Evolutionary conservation across 2,888 invertebrate species (phyloP).

Genomic region (Caenorhabditis sp.): DNA sequence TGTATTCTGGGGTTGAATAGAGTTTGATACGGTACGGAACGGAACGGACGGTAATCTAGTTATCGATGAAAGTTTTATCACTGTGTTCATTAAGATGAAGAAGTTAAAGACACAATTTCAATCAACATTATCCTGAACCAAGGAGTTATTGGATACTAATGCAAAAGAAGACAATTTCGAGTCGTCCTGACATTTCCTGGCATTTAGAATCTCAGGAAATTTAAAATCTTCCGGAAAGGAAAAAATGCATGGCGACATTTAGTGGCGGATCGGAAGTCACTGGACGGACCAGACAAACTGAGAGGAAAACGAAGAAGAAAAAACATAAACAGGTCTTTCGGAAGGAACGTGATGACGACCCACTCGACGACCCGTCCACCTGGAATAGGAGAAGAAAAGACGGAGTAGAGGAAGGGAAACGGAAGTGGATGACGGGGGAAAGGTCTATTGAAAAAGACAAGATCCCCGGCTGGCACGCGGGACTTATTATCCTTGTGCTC

Average conservation of each 20-base stretch:
- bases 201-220: neutral
- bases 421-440: slow-evolving; percentile 32
- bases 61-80: too few species aligned
- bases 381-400: slow-evolving; percentile 38
- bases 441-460: slow-evolving; percentile 39
- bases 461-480: slow-evolving; percentile 42
- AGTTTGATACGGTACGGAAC: neutral
- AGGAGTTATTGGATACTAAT: too few species aligned
- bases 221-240: slow-evolving; percentile 14
- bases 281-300: neutral
- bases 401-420: slow-evolving; percentile 6
- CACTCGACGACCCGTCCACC: slow-evolving; percentile 44
- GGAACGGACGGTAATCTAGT: too few species aligned
- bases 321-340: slow-evolving; percentile 1
- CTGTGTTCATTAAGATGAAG: neutral
- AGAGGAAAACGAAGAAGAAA: neutral
- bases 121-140: too few species aligned
- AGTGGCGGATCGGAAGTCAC: slow-evolving; percentile 25
- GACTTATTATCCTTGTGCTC: slow-evolving; percentile 40
- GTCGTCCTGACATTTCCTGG: too few species aligned
- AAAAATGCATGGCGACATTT: neutral
- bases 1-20: slow-evolving; percentile 6
- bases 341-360: slow-evolving; percentile 26
- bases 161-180: too few species aligned
- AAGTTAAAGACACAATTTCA: too few species aligned